Conservation (phyloP, 2,888 invertebrate genomes). For the Dicyrtoma fusca region DNA sequence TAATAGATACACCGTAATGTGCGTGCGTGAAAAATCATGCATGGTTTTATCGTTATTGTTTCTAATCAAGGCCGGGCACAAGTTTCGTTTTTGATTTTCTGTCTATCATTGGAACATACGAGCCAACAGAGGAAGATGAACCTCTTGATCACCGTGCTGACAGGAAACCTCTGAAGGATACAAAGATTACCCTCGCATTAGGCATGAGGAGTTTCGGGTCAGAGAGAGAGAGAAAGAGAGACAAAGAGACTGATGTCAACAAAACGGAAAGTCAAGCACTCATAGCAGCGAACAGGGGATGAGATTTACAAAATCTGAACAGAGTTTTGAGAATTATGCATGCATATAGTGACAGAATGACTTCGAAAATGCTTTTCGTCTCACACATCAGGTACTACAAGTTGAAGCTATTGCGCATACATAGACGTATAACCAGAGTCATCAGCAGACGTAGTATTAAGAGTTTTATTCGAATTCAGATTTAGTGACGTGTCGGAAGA, state of each 20-base stretch:
- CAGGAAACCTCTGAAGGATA: slow-evolving; percentile 22
- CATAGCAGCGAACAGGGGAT: not conserved
- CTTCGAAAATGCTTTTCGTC: not conserved
- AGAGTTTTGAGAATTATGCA: not conserved
- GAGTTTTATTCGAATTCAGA: slow-evolving; percentile 37
- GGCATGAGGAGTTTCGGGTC: not conserved
- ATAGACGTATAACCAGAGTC: slow-evolving; percentile 53
- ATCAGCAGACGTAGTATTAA: slow-evolving; percentile 50
- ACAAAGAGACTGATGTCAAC: not conserved
- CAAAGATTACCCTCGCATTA: slow-evolving; percentile 27
- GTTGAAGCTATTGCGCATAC: slow-evolving; percentile 40
- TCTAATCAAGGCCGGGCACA: too few relatives aligned
- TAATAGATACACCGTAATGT: not conserved
- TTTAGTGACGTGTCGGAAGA: slow-evolving; percentile 40
- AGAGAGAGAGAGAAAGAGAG: slow-evolving; percentile 2
- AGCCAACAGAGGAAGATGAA: slow-evolving; percentile 18
- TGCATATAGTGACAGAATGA: slow-evolving; percentile 6
- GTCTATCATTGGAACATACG: slow-evolving; percentile 15
- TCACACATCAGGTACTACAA: not conserved
- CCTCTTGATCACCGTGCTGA: slow-evolving; percentile 26
- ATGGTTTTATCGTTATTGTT: too few relatives aligned
- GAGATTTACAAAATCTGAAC: not conserved
- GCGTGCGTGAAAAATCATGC: too few relatives aligned
- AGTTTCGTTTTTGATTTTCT: not conserved
- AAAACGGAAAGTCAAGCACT: not conserved